A percentile compares a stretch with the other conserved stretches of the same genome.
Evolutionary conservation across 2,888 invertebrate species (phyloP).

Genomic region (Trimorus sp.): DNA sequence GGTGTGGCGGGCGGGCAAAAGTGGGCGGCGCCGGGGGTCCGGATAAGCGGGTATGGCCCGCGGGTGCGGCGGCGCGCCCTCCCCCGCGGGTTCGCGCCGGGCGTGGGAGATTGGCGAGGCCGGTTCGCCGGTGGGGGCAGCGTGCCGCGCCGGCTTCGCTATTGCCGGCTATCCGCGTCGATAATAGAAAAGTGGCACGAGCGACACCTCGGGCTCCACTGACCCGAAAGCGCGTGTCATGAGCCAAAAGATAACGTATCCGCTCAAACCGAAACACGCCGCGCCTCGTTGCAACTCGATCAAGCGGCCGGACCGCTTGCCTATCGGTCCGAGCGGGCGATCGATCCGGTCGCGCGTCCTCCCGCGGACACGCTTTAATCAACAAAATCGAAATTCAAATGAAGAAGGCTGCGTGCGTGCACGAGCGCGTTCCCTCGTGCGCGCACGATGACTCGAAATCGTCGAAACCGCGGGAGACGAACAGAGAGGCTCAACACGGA

Average conservation of each 20-base stretch:
- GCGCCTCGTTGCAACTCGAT: constrained; percentile 14
- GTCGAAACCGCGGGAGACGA: constrained; percentile 62
- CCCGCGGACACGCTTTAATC: constrained; percentile 22
- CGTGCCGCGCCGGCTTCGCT: constrained; percentile 59
- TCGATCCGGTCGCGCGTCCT: background rate
- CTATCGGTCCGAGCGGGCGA: background rate
- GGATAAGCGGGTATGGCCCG: constrained; percentile 49
- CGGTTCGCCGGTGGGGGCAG: constrained; percentile 42
- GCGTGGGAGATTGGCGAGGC: constrained; percentile 23
- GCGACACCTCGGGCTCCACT: constrained; percentile 62
- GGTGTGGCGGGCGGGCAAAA: constrained; percentile 71
- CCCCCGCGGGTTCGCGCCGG: background rate
- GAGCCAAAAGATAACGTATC: constrained; percentile 50
- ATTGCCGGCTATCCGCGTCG: constrained; percentile 68
- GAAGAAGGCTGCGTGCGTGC: constrained; percentile 38
- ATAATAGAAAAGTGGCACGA: constrained; percentile 69
- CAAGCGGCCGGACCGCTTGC: background rate
- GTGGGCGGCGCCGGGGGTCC: constrained; percentile 36
- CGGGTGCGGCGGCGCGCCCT: constrained; percentile 4
- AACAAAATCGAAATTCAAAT: constrained; percentile 37
- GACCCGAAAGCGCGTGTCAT: constrained; percentile 67
- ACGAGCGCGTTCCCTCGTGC: constrained; percentile 41
- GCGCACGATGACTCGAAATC: constrained; percentile 58
- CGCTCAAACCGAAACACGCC: constrained; percentile 25
- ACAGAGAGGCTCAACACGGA: constrained; percentile 56